phyloP scores from a whole-genome alignment of 2,888 invertebrate species.

The Herminia tarsipennalis region DNA sequence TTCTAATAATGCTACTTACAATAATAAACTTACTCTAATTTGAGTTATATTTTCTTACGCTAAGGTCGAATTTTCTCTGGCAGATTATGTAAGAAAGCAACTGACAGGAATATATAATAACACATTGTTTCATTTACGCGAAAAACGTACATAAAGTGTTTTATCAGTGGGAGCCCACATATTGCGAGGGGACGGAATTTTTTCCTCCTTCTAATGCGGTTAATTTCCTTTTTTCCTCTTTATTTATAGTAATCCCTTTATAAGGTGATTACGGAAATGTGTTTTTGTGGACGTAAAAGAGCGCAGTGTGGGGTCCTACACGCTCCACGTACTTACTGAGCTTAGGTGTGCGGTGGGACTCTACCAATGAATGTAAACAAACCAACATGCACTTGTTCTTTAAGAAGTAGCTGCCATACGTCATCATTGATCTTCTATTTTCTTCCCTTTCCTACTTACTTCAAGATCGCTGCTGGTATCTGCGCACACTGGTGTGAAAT shows the following conservation, averaged over 20 bases:
- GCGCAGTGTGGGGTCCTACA: slow-evolving; percentile 76
- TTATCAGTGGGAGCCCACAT: slow-evolving; percentile 84
- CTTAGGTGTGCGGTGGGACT: slow-evolving; percentile 42
- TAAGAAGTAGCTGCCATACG: too few species aligned
- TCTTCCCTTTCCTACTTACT: too few species aligned
- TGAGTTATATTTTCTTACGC: background rate
- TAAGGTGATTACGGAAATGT: slow-evolving; percentile 86
- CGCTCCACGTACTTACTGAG: slow-evolving; percentile 55
- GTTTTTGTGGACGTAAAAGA: slow-evolving; percentile 84
- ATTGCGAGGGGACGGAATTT: slow-evolving; percentile 81
- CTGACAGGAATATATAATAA: slow-evolving; percentile 70
- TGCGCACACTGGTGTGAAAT: too few species aligned
- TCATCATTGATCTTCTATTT: too few species aligned
- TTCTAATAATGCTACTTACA: slow-evolving; percentile 23
- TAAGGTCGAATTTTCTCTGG: slow-evolving; percentile 45
- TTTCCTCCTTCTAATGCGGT: slow-evolving; percentile 82
- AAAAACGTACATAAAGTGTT: slow-evolving; percentile 77
- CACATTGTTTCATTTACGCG: slow-evolving; percentile 81
- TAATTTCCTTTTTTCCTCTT: slow-evolving; percentile 86
- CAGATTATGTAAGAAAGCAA: slow-evolving; percentile 37
- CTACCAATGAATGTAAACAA: background rate
- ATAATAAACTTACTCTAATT: slow-evolving; percentile 15
- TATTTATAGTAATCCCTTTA: slow-evolving; percentile 86
- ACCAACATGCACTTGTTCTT: slow-evolving; percentile 3
- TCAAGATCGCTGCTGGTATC: too few species aligned